Conservation (phyloP, 2,888 invertebrate genomes). For the Melolontha melolontha region DNA sequence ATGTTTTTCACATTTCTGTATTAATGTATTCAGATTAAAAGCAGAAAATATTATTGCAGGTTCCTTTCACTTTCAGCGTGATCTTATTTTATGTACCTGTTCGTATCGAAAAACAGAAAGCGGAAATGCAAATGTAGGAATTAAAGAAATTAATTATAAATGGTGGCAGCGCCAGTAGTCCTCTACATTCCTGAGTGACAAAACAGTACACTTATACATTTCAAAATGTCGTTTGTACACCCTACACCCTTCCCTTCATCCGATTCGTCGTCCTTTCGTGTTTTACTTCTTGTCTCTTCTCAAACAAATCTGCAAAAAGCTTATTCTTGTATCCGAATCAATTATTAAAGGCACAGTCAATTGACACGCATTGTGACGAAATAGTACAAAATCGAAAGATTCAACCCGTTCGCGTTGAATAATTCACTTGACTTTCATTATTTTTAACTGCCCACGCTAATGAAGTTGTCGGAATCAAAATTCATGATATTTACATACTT, state of each 20-base stretch:
- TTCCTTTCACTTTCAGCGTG: too few species aligned
- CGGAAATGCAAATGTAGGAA: too few species aligned
- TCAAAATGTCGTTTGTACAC: neutral
- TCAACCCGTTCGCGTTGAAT: too few species aligned
- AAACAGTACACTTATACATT: neutral
- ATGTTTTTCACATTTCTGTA: too few species aligned
- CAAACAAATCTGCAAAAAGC: conserved; percentile 10
- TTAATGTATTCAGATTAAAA: too few species aligned
- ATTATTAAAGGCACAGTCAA: conserved; percentile 3
- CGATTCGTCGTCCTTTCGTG: neutral
- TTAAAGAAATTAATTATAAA: too few species aligned
- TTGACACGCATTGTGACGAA: conserved; percentile 1
- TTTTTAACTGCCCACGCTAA: conserved; percentile 1
- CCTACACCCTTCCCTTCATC: neutral
- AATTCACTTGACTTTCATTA: too few species aligned
- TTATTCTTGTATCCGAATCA: conserved; percentile 7
- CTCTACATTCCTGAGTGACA: too few species aligned
- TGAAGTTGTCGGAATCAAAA: conserved; percentile 6
- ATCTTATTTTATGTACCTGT: neutral
- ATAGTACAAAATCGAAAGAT: too few species aligned
- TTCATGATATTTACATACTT: conserved; percentile 24
- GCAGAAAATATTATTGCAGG: too few species aligned
- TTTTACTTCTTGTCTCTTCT: conserved; percentile 6
- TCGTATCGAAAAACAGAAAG: too few species aligned
- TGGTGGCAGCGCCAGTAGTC: too few species aligned